These are phyloP conservation scores for Eudasyphora cyanicolor DNA, from an alignment of 2,888 invertebrate genomes.

Conservation along the genomic window DNA sequence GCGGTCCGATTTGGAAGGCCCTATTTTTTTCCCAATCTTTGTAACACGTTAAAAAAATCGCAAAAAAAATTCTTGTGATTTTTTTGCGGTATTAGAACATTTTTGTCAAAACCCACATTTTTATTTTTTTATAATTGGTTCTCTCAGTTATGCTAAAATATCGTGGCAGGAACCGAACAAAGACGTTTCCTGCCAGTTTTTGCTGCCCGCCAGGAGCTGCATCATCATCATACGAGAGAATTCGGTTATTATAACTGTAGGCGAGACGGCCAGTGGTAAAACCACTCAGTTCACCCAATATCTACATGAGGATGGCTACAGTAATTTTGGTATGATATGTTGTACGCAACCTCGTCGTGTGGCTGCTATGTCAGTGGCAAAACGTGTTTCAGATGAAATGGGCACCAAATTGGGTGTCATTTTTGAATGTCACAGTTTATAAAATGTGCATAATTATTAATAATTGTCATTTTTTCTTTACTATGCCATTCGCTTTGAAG, in stretches of 20 bases:
- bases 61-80: too few species aligned
- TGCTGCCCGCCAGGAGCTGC: constrained; percentile 94
- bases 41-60: too few species aligned
- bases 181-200: constrained; percentile 96
- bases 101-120: too few species aligned
- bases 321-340: constrained; percentile 94
- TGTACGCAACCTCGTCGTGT: constrained; percentile 99
- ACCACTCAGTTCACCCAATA: constrained; percentile 99
- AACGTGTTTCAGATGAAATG: constrained; percentile 99
- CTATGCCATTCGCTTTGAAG: constrained; percentile 99
- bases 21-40: too few species aligned
- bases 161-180: constrained; percentile 91
- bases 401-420: constrained; percentile 87
- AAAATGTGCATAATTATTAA: not conserved
- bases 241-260: constrained; percentile 96
- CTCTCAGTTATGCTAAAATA: too few species aligned
- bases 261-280: constrained; percentile 84
- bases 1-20: too few species aligned
- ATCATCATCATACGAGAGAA: constrained; percentile 96
- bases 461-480: constrained; percentile 13
- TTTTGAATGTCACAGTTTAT: not conserved
- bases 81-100: too few species aligned
- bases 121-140: too few species aligned
- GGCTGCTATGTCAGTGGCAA: constrained; percentile 99
- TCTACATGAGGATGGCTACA: constrained; percentile 97